Conservation (phyloP, 2,113 vertebrate species). For the Heterochromis multidens region DNA sequence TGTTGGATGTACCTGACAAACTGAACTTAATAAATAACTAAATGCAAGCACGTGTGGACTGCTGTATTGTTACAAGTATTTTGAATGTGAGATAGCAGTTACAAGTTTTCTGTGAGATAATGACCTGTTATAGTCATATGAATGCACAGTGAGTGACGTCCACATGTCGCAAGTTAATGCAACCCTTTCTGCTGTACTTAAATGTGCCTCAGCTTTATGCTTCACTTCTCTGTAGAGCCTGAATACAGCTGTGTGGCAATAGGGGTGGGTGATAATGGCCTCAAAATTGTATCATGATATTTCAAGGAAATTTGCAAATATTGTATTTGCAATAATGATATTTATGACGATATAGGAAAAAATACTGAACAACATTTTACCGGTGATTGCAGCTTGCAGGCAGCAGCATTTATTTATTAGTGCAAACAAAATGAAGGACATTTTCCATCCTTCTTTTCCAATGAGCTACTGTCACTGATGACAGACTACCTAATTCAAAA, state of each 20-base stretch:
- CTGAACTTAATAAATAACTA: too few species aligned
- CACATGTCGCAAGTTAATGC: too few species aligned
- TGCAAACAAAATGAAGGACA: not conserved
- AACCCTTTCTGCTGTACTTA: too few species aligned
- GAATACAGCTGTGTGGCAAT: not conserved
- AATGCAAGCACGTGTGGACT: too few species aligned
- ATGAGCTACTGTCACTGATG: not conserved
- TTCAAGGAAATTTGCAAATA: not conserved
- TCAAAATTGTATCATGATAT: not conserved
- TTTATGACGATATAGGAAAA: not conserved
- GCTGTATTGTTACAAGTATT: too few species aligned
- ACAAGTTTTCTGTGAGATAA: too few species aligned
- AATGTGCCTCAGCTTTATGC: too few species aligned
- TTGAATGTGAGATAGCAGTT: too few species aligned
- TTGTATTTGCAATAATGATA: not conserved
- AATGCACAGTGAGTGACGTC: too few species aligned
- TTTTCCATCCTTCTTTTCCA: not conserved
- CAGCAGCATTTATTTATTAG: not conserved
- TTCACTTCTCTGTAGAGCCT: too few species aligned
- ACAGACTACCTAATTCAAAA: not conserved
- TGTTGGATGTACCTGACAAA: too few species aligned
- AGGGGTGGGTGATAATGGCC: not conserved
- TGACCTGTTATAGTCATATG: too few species aligned
- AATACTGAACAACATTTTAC: not conserved
- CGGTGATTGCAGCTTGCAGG: not conserved